A percentile compares a stretch with the other conserved stretches of the same genome.
These are phyloP conservation scores for Drosophila fulvimacula DNA, from an alignment of 2,888 invertebrate genomes.

Conservation along the genomic window DNA sequence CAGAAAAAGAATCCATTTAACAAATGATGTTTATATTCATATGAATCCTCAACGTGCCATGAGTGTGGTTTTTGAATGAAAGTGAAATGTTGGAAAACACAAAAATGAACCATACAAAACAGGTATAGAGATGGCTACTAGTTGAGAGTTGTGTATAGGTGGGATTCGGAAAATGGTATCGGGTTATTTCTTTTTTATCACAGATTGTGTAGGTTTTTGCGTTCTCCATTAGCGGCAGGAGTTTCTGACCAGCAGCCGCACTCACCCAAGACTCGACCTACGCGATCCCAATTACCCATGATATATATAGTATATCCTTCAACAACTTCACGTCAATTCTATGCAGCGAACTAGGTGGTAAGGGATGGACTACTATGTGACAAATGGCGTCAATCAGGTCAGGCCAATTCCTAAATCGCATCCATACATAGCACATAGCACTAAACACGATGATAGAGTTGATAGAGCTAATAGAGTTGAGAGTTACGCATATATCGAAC, in stretches of 20 bases:
- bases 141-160: slow-evolving; percentile 36
- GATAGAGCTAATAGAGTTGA: slow-evolving; percentile 8
- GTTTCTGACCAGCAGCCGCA: slow-evolving; percentile 20
- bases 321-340: slow-evolving; percentile 6
- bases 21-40: slow-evolving; percentile 29
- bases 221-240: slow-evolving; percentile 9
- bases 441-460: slow-evolving; percentile 31
- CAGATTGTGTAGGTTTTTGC: not conserved
- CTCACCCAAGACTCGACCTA: slow-evolving; percentile 41
- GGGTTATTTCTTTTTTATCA: slow-evolving; percentile 26
- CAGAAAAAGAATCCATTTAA: slow-evolving; percentile 21
- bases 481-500: slow-evolving; percentile 21
- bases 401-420: slow-evolving; percentile 40
- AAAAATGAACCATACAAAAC: slow-evolving; percentile 27
- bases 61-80: too few species aligned
- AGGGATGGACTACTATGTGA: slow-evolving; percentile 2
- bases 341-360: slow-evolving; percentile 9
- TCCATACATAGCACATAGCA: slow-evolving; percentile 57
- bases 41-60: slow-evolving; percentile 54
- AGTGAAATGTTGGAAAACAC: slow-evolving; percentile 31
- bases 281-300: slow-evolving; percentile 13
- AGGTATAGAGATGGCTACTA: slow-evolving; percentile 9
- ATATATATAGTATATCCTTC: not conserved
- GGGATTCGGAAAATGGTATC: slow-evolving; percentile 51
- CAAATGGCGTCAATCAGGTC: slow-evolving; percentile 21